Conservation (phyloP, 2,888 invertebrate genomes). For the Drosophila pseudotalamancana region DNA sequence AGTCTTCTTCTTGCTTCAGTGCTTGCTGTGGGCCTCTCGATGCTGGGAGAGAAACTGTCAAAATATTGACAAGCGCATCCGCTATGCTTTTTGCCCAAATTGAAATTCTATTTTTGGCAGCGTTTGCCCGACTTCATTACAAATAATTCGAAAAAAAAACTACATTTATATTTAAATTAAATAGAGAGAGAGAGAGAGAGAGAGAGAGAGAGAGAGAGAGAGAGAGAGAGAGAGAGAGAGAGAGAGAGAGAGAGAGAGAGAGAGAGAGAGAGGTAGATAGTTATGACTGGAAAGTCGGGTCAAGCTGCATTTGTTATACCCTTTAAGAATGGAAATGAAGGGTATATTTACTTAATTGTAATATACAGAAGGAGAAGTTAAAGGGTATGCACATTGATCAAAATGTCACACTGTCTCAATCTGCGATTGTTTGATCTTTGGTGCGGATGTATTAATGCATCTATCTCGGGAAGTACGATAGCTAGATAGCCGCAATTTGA, state of each 20-base stretch:
- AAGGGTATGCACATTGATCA: no score
- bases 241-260: conserved; percentile 15
- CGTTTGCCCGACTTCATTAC: conserved; percentile 65
- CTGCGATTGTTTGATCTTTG: no score
- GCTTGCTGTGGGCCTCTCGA: conserved; percentile 28
- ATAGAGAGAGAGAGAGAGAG: conserved; percentile 20
- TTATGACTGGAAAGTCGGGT: conserved; percentile 26
- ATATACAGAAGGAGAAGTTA: no score
- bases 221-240: not conserved
- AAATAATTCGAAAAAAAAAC: conserved; percentile 47
- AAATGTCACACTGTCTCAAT: no score
- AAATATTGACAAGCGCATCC: conserved; percentile 79
- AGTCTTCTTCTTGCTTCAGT: conserved; percentile 1
- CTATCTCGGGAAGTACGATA: no score
- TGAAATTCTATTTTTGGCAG: conserved; percentile 73
- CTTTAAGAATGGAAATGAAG: no score
- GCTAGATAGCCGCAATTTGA: no score
- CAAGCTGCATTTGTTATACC: no score
- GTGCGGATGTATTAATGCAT: no score
- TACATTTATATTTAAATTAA: conserved; percentile 45
- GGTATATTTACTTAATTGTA: no score
- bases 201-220: conserved; percentile 16
- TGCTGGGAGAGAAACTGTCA: conserved; percentile 65
- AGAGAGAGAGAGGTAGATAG: conserved; percentile 30
- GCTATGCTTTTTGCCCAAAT: conserved; percentile 77